Evolutionary conservation across 2,797 vertebrate species (phyloP).

Genomic region (Tachyglossus aculeatus): DNA sequence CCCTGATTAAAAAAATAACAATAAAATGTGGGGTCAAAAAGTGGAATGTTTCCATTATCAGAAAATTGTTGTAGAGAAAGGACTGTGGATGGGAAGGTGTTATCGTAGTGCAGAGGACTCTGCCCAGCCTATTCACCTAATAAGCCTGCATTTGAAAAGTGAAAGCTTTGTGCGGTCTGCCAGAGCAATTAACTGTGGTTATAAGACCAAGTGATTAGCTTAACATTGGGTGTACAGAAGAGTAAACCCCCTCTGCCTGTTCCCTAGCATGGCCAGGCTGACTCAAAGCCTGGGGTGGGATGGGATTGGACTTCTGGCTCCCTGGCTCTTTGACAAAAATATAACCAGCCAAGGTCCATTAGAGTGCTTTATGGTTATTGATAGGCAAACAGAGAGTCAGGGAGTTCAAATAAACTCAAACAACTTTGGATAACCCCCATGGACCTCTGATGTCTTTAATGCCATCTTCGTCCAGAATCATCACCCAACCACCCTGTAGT

Average conservation of each 20-base stretch:
- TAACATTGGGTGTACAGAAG: too few species aligned
- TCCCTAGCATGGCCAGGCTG: not conserved
- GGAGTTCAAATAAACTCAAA: not conserved
- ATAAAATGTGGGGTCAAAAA: not conserved
- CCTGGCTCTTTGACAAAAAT: not conserved
- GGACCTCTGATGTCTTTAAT: not conserved
- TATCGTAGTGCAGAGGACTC: not conserved
- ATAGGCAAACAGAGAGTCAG: not conserved
- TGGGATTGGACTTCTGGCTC: not conserved
- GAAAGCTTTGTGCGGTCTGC: not conserved
- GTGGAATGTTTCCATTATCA: not conserved
- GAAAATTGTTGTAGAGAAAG: not conserved
- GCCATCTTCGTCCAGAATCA: not conserved
- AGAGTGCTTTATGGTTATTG: slow-evolving; percentile 11
- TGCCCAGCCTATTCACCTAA: not conserved
- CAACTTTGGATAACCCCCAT: not conserved
- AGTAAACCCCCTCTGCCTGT: not conserved
- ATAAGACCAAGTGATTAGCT: not conserved
- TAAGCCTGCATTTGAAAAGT: not conserved
- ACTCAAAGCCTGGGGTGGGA: not conserved
- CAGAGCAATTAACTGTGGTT: not conserved
- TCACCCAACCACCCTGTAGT: not conserved
- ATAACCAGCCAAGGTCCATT: not conserved
- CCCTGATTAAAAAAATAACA: too few species aligned
- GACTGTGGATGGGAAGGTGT: not conserved